Evolutionary conservation across 2,888 invertebrate species (phyloP).

Genomic region (Nyleta sp.): DNA sequence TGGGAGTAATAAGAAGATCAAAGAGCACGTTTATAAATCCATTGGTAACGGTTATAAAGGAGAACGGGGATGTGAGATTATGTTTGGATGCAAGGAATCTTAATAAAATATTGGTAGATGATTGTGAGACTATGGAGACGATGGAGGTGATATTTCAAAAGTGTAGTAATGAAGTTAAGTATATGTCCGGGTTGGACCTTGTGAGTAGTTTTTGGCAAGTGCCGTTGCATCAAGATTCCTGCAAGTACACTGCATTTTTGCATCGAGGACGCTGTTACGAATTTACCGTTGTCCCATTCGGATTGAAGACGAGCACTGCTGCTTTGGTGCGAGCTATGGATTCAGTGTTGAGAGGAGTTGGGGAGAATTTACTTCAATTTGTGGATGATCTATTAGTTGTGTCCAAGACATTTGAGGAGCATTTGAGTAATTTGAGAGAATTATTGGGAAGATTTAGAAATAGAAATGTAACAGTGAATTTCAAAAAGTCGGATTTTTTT

Average conservation of each 20-base stretch:
- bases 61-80: no score
- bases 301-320: no score
- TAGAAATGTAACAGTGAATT: background rate
- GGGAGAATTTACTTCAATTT: conserved; percentile 2
- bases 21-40: conserved; percentile 20
- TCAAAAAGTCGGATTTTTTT: conserved; percentile 17
- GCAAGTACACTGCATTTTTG: conserved; percentile 5
- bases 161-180: background rate
- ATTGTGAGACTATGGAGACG: conserved; percentile 6
- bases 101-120: conserved; percentile 7
- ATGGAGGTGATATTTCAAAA: background rate
- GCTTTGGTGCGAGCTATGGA: conserved; percentile 3
- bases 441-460: conserved; percentile 9
- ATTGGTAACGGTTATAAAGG: conserved; percentile 5
- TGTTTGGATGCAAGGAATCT: conserved; percentile 27
- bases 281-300: conserved; percentile 17
- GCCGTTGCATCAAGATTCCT: conserved; percentile 6
- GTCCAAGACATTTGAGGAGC: background rate
- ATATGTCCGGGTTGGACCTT: background rate
- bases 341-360: background rate
- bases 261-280: conserved; percentile 8
- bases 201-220: no score
- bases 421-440: background rate
- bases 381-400: conserved; percentile 5
- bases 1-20: background rate